Percentiles rank a stretch among this genome's conserved stretches.
These are phyloP conservation scores for Pterobdella sp. DNA, from an alignment of 2,888 invertebrate genomes.

Conservation along the genomic window DNA sequence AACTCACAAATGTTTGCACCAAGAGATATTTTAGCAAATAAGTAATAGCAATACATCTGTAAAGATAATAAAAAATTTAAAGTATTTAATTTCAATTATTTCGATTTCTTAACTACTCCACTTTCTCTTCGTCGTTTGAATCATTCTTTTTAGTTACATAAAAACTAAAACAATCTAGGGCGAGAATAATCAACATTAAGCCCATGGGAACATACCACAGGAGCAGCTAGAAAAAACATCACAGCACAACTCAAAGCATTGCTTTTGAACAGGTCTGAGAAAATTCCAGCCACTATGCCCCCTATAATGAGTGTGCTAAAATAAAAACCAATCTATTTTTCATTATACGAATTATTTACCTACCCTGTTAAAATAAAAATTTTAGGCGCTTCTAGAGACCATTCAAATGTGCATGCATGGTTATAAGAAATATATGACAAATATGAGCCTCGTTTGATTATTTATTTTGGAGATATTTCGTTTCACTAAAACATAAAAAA, in stretches of 20 bases:
- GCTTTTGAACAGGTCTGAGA: slow-evolving; percentile 74
- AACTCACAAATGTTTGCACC: slow-evolving; percentile 32
- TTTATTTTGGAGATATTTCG: no score
- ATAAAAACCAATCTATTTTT: not conserved
- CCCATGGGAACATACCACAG: slow-evolving; percentile 61
- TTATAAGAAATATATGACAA: no score
- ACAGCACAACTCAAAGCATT: slow-evolving; percentile 76
- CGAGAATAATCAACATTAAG: not conserved
- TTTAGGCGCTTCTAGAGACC: no score
- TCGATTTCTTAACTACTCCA: no score
- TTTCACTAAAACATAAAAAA: no score
- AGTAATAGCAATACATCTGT: slow-evolving; percentile 73
- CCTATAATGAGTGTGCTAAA: slow-evolving; percentile 38
- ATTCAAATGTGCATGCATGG: no score
- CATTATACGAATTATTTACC: slow-evolving; percentile 20
- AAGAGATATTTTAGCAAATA: slow-evolving; percentile 55
- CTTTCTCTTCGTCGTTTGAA: no score
- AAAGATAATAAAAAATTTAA: not conserved
- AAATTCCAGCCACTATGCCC: slow-evolving; percentile 74
- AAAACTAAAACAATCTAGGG: no score
- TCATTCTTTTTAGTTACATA: no score
- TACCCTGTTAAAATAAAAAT: no score
- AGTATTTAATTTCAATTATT: no score
- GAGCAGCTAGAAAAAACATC: slow-evolving; percentile 73
- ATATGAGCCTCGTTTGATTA: no score